Percentiles rank a stretch among this genome's conserved stretches.
These are phyloP conservation scores for Chelonus insularis DNA, from an alignment of 1,140 invertebrate genomes.

Conservation along the genomic window DNA sequence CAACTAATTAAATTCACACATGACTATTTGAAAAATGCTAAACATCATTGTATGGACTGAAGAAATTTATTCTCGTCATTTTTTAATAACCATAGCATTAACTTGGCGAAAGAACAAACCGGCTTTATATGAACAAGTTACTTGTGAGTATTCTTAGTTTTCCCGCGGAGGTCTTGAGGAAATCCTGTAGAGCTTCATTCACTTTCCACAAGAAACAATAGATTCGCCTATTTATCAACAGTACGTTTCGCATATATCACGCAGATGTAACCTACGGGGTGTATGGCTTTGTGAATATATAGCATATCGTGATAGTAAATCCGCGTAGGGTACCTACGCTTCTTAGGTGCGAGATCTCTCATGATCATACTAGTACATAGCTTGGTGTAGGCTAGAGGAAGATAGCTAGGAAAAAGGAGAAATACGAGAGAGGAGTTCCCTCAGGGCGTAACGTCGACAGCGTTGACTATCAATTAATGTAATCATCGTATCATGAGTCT, in stretches of 20 bases:
- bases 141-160: not conserved
- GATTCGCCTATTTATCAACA: conserved; percentile 33
- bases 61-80: no score
- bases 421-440: conserved; percentile 7
- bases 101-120: no score
- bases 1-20: no score
- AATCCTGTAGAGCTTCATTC: conserved; percentile 30
- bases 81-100: no score
- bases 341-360: conserved; percentile 15
- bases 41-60: no score
- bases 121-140: not conserved
- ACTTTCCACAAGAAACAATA: conserved; percentile 34
- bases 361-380: conserved; percentile 6
- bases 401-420: not conserved
- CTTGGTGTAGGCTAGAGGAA: not conserved
- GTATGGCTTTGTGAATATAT: conserved; percentile 5
- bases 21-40: no score
- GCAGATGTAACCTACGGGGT: conserved; percentile 18
- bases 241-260: conserved; percentile 31
- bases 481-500: conserved; percentile 32
- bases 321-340: conserved; percentile 4
- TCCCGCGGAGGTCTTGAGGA: conserved; percentile 21
- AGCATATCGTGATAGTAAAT: conserved; percentile 24
- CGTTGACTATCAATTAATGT: conserved; percentile 34
- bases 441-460: conserved; percentile 23